Evolutionary conservation across 2,888 invertebrate genomes (phyloP).

Genomic region (Tetanocera ferruginea): DNA sequence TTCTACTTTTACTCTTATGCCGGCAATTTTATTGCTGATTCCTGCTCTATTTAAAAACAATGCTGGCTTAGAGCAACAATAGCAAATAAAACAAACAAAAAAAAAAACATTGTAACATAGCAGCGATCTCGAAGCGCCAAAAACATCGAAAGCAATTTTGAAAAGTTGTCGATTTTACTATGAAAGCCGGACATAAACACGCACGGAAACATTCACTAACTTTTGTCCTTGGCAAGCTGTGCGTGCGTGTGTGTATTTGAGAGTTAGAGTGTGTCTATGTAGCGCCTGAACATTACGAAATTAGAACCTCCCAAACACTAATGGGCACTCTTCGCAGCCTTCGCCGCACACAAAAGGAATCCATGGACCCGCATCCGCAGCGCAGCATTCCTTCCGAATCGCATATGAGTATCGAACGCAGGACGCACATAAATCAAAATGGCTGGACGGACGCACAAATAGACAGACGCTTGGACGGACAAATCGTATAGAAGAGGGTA

Average conservation of each 20-base stretch:
- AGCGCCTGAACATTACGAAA: conserved; percentile 35
- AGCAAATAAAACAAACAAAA: conserved; percentile 52
- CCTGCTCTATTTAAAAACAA: conserved; percentile 44
- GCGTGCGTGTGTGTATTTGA: conserved; percentile 37
- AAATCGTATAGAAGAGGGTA: conserved; percentile 24
- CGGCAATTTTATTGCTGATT: conserved; percentile 21
- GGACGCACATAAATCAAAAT: conserved; percentile 69
- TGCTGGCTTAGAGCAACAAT: conserved; percentile 31
- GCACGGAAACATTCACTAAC: conserved; percentile 1
- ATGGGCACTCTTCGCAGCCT: conserved; percentile 35
- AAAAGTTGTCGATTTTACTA: conserved; percentile 22
- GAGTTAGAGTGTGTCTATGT: conserved; percentile 12
- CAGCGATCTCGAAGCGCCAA: background rate
- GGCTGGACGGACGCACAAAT: conserved; percentile 63
- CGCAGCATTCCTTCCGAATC: conserved; percentile 58
- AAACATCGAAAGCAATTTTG: conserved; percentile 18
- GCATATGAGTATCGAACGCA: conserved; percentile 68
- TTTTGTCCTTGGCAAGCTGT: conserved; percentile 52
- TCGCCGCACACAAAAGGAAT: conserved; percentile 16
- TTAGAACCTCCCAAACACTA: conserved; percentile 55
- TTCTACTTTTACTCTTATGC: conserved; percentile 31
- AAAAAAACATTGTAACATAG: conserved; percentile 11
- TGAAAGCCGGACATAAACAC: conserved; percentile 1
- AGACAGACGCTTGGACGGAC: conserved; percentile 46
- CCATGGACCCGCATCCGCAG: conserved; percentile 31